These are phyloP conservation scores for Sycophaga agraensis DNA, from an alignment of 1,140 invertebrate species.

Conservation along the genomic window DNA sequence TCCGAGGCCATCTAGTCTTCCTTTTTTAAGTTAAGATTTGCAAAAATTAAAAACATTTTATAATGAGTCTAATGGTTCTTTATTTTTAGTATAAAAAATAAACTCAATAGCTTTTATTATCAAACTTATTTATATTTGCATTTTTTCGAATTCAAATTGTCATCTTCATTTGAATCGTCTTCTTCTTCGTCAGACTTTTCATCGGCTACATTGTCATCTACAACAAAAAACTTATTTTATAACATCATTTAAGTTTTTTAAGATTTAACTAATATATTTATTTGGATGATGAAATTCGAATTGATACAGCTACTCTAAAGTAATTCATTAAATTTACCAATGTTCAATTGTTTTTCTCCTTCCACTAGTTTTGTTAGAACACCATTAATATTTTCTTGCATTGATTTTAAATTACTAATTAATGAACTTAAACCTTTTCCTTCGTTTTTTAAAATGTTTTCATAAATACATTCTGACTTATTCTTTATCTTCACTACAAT, in stretches of 20 bases:
- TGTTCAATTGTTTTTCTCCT: conserved; percentile 18
- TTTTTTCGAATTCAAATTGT: conserved; percentile 8
- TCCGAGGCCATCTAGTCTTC: too few relatives aligned
- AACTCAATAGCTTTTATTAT: too few relatives aligned
- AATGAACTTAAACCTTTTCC: conserved; percentile 33
- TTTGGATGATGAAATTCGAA: background rate
- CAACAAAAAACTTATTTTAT: background rate
- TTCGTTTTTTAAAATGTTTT: conserved; percentile 26
- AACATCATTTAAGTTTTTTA: background rate
- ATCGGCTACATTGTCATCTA: background rate
- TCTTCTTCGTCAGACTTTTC: background rate
- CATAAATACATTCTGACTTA: conserved; percentile 35
- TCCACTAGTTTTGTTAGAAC: conserved; percentile 35
- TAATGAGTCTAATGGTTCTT: too few relatives aligned
- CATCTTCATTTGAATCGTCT: conserved; percentile 9
- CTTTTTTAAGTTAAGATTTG: too few relatives aligned
- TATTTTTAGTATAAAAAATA: background rate
- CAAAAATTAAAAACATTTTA: too few relatives aligned
- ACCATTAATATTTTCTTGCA: conserved; percentile 41
- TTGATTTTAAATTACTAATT: conserved; percentile 35
- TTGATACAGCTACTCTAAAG: background rate
- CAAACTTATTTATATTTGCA: conserved; percentile 15
- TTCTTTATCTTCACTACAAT: conserved; percentile 34
- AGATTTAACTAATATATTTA: background rate
- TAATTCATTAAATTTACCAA: conserved; percentile 6